Evolutionary conservation across 2,113 vertebrate genomes (phyloP).

Genomic region (Ophiodon elongatus): DNA sequence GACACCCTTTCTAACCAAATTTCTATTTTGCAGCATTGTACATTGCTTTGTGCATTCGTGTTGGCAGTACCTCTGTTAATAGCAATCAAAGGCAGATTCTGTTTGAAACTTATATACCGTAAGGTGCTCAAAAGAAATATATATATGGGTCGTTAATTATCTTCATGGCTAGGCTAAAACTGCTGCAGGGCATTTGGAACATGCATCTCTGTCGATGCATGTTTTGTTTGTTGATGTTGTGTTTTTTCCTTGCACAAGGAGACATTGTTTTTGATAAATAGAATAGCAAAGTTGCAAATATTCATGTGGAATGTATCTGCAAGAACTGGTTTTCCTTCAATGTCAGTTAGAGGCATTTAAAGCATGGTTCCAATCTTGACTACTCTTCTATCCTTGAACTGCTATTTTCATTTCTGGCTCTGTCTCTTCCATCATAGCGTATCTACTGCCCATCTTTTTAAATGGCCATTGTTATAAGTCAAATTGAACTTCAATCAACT

Average conservation of each 20-base stretch:
- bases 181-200: not conserved
- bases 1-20: constrained; percentile 3
- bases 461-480: not conserved
- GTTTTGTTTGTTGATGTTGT: too few relatives aligned
- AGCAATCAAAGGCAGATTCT: constrained; percentile 19
- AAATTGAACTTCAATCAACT: not conserved
- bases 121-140: not conserved
- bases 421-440: not conserved
- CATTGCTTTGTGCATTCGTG: not conserved
- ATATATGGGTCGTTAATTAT: not conserved
- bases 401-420: not conserved
- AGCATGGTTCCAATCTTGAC: not conserved
- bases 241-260: too few relatives aligned
- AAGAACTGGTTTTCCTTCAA: not conserved
- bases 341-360: not conserved
- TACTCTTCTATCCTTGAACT: not conserved
- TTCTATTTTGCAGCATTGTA: not conserved
- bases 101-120: not conserved
- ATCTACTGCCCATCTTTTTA: not conserved
- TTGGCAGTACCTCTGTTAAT: constrained; percentile 34
- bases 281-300: not conserved
- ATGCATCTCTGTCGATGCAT: not conserved
- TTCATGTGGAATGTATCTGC: not conserved
- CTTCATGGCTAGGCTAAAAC: not conserved
- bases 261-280: not conserved